A percentile compares a stretch with the other conserved stretches of the same genome.
phyloP scores from a whole-genome alignment of 2,888 invertebrate genomes.

The Alcis repandata region DNA sequence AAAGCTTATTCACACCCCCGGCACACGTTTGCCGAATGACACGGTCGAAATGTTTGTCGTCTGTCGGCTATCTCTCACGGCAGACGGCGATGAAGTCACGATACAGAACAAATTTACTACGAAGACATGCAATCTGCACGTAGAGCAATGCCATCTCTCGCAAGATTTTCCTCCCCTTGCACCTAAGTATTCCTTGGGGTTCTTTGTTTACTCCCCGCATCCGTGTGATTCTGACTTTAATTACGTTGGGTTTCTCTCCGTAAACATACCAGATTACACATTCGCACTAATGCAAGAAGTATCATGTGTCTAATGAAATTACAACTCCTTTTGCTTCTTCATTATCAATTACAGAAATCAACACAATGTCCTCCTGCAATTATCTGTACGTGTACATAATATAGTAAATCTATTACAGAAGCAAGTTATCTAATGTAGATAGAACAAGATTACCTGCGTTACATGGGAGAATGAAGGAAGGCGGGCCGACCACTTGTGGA shows the following conservation, averaged over 20 bases:
- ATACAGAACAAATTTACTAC: constrained; percentile 25
- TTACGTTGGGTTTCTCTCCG: constrained; percentile 45
- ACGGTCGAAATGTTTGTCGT: constrained; percentile 49
- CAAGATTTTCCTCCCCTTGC: constrained; percentile 40
- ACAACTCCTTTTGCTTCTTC: constrained; percentile 16
- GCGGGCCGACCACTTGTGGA: constrained; percentile 84
- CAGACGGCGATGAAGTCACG: constrained; percentile 41
- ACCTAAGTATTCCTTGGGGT: constrained; percentile 47
- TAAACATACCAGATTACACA: constrained; percentile 42
- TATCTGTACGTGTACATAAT: not conserved
- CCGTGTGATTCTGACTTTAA: constrained; percentile 48
- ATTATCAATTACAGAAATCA: not conserved
- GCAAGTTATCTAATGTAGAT: constrained; percentile 9
- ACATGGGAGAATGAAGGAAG: constrained; percentile 61
- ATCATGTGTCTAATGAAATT: constrained; percentile 31
- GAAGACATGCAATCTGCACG: constrained; percentile 20
- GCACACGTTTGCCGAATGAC: constrained; percentile 58
- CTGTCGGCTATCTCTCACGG: constrained; percentile 24
- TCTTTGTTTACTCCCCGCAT: constrained; percentile 42
- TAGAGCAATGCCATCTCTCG: constrained; percentile 37
- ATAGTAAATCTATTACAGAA: constrained; percentile 4
- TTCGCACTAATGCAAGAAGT: constrained; percentile 21
- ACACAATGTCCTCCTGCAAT: not conserved
- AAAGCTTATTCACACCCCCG: constrained; percentile 68
- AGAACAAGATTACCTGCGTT: constrained; percentile 48